Evolutionary conservation across 2,113 vertebrate genomes (phyloP), one percentile per base, ranked within the genome.

Genomic region (Ursus arctos): DNA sequence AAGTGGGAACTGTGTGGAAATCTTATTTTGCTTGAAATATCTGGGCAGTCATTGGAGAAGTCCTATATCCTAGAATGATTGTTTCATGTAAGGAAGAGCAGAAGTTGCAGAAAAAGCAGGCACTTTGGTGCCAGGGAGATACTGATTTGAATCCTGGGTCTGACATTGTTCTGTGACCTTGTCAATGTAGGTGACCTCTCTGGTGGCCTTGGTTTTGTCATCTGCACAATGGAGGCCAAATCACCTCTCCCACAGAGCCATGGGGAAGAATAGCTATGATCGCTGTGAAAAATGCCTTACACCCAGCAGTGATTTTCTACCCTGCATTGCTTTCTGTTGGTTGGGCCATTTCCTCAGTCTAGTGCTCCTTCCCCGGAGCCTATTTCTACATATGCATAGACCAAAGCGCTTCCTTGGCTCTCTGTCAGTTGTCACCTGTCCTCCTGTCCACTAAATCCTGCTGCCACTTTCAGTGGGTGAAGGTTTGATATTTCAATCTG

Each of bases 21-120:
- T 93, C 10, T 76, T 74, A 1, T 69, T 95, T 96, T 96, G 36
- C 28, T 51, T 80, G 28, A 86, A 94, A 19, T 92, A 88, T 72
- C 24, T 85, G 36, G 33, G 21, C 13, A 63, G 77, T 88, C 93
- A 71, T 49, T 76, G 28, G 76, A 28, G 79, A 95, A 33, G 22
- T 55, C 8, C 9, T 94, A 6, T 63, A 81, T 88, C 91, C 67
- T 12, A 49, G 79, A 91, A 86, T 51, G 91, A 88, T 83, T 84
- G 19, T 43, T 91, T 55, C 76, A 76, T 55, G 1, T 57, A 72
- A 84, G 43, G 65, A 49, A 61, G 1, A 79, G 6, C 36, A 14
- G 12, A 47, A 61, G 4, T 36, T 71, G 28, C 51, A 51, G 33
- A 93, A 88, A 93, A n/a, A 82, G 22, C 77, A 95, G 18, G 63